phyloP scores from a whole-genome alignment of 2,888 invertebrate genomes.

The Chloroclystis v-ata region DNA sequence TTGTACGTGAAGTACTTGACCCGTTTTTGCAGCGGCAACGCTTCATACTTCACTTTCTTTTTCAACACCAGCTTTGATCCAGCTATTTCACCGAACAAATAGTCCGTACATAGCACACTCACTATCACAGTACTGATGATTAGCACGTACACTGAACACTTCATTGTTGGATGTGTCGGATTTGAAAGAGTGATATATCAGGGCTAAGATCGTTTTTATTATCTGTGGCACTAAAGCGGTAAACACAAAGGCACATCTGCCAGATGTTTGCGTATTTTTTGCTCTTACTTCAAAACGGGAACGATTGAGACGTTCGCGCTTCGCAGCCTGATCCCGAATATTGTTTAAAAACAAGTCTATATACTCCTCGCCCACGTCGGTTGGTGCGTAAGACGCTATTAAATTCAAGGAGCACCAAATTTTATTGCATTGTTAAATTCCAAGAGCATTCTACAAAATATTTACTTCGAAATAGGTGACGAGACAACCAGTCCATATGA shows the following conservation, averaged over 20 bases:
- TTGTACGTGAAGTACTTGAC: constrained; percentile 40
- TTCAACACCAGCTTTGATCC: constrained; percentile 31
- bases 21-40: constrained; percentile 46
- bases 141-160: constrained; percentile 24
- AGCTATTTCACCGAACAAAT: constrained; percentile 41
- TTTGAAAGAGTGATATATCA: constrained; percentile 5
- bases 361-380: constrained; percentile 18
- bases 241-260: constrained; percentile 4
- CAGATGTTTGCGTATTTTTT: constrained; percentile 7
- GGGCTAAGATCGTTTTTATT: constrained; percentile 6
- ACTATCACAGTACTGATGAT: constrained; percentile 30
- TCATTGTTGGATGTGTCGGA: constrained; percentile 20
- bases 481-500: background rate
- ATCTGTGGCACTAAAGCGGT: constrained; percentile 16
- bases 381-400: constrained; percentile 23
- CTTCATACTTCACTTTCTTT: constrained; percentile 43
- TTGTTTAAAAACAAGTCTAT: constrained; percentile 18
- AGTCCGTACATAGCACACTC: constrained; percentile 38
- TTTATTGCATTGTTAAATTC: constrained; percentile 17
- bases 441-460: background rate
- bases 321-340: constrained; percentile 26
- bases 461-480: background rate
- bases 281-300: constrained; percentile 3
- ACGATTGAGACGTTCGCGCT: constrained; percentile 17
- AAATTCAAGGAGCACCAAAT: constrained; percentile 26